Evolutionary conservation across 2,888 invertebrate species (phyloP).

Genomic region (Dolichomitus sp.): DNA sequence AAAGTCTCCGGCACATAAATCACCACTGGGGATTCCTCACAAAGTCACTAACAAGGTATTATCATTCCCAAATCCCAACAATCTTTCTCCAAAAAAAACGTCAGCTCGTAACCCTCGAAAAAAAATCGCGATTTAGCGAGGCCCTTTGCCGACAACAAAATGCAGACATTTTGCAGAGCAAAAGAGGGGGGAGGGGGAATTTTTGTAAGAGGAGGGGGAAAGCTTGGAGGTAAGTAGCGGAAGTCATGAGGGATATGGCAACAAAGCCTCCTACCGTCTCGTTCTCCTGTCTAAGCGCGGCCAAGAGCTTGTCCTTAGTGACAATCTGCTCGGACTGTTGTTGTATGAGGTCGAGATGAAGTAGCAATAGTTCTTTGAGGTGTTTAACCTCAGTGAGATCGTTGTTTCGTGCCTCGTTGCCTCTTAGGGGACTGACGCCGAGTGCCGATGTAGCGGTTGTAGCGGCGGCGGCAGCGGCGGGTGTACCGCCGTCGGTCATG

Average conservation of each 20-base stretch:
- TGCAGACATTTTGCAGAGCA: slow-evolving; percentile 3
- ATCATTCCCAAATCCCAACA: no score
- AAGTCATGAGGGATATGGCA: slow-evolving; percentile 6
- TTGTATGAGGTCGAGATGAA: slow-evolving; percentile 95
- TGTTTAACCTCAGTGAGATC: slow-evolving; percentile 89
- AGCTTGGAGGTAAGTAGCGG: neutral
- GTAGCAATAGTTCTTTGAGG: slow-evolving; percentile 92
- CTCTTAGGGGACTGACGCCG: slow-evolving; percentile 82
- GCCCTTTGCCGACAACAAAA: neutral
- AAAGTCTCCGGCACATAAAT: neutral
- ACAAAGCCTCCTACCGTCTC: slow-evolving; percentile 89
- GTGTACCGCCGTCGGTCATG: slow-evolving; percentile 84
- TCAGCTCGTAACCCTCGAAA: neutral
- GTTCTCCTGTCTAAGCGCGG: slow-evolving; percentile 92
- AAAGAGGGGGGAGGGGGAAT: neutral
- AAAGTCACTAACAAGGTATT: neutral
- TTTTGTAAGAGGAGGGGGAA: neutral
- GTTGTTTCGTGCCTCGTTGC: slow-evolving; percentile 82
- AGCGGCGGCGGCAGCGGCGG: slow-evolving; percentile 73
- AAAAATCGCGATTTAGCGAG: neutral
- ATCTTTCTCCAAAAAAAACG: no score
- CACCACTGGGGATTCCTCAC: neutral
- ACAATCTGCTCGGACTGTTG: slow-evolving; percentile 95
- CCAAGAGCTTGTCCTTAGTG: slow-evolving; percentile 92
- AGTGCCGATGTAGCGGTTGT: slow-evolving; percentile 81